Evolutionary conservation across 2,113 vertebrate species (phyloP).

Genomic region (Leptodactylus fuscus): DNA sequence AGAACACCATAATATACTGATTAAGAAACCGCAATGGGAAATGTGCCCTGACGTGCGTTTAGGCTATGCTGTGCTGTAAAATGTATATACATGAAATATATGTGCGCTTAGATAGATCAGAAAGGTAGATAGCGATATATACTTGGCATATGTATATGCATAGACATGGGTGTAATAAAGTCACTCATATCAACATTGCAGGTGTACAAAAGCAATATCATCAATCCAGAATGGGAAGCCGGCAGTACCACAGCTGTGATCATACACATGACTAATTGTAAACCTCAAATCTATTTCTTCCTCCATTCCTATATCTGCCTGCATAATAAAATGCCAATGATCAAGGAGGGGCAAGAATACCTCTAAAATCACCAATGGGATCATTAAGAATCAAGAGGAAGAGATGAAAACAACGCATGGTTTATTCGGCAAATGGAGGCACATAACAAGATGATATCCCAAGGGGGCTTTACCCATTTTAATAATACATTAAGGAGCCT

Average conservation of each 20-base stretch:
- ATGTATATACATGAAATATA: too few relatives aligned
- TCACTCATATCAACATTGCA: conserved; percentile 80
- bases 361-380: conserved; percentile 95
- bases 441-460: conserved; percentile 98
- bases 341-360: conserved; percentile 84
- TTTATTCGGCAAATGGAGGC: conserved; percentile 99
- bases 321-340: conserved; percentile 94
- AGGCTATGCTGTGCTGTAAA: too few relatives aligned
- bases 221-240: conserved; percentile 84
- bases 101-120: too few relatives aligned
- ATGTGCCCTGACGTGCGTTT: too few relatives aligned
- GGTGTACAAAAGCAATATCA: conserved; percentile 86
- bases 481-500: conserved; percentile 99
- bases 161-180: conserved; percentile 24
- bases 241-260: conserved; percentile 98
- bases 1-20: too few relatives aligned
- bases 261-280: conserved; percentile 99
- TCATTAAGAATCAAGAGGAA: conserved; percentile 99
- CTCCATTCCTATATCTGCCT: conserved; percentile 84
- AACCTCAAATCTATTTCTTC: conserved; percentile 85
- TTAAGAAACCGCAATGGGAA: too few relatives aligned
- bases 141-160: background rate
- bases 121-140: too few relatives aligned
- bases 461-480: conserved; percentile 99
- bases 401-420: conserved; percentile 99